Percentiles rank a stretch among this genome's conserved stretches.
Conservation (phyloP, 2,113 vertebrate species). For the Zosterops borbonicus region DNA sequence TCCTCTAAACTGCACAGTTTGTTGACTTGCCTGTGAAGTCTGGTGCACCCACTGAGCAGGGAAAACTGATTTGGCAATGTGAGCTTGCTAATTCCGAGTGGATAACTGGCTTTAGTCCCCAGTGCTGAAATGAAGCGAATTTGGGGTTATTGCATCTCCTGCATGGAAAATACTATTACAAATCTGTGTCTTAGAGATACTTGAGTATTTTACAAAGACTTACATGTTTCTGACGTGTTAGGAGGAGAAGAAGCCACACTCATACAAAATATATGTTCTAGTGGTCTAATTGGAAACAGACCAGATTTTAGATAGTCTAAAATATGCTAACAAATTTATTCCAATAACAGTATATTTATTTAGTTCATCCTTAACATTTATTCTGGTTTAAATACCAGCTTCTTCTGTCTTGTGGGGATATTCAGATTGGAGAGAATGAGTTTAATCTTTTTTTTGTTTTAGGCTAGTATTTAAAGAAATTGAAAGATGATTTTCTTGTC, state of each 20-base stretch:
- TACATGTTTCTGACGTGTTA: neutral
- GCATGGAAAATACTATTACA: constrained; percentile 53
- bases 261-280: neutral
- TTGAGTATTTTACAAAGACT: constrained; percentile 32
- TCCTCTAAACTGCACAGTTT: constrained; percentile 24
- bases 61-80: constrained; percentile 34
- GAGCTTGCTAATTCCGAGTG: constrained; percentile 10
- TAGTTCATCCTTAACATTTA: neutral
- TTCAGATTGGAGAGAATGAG: neutral
- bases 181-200: constrained; percentile 25
- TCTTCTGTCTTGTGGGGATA: neutral
- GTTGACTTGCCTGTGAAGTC: constrained; percentile 50
- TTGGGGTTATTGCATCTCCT: constrained; percentile 37
- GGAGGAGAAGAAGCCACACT: neutral
- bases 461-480: constrained; percentile 18
- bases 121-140: constrained; percentile 22
- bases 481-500: neutral
- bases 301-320: neutral
- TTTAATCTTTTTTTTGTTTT: constrained; percentile 23
- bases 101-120: constrained; percentile 42
- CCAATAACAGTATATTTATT: neutral
- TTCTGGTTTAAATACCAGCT: neutral
- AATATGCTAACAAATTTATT: neutral
- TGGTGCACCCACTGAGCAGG: neutral
- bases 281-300: neutral